Percentiles rank a stretch among this genome's conserved stretches.
Evolutionary conservation across 2,113 vertebrate species (phyloP).

Genomic region (Onychostruthus taczanowskii): DNA sequence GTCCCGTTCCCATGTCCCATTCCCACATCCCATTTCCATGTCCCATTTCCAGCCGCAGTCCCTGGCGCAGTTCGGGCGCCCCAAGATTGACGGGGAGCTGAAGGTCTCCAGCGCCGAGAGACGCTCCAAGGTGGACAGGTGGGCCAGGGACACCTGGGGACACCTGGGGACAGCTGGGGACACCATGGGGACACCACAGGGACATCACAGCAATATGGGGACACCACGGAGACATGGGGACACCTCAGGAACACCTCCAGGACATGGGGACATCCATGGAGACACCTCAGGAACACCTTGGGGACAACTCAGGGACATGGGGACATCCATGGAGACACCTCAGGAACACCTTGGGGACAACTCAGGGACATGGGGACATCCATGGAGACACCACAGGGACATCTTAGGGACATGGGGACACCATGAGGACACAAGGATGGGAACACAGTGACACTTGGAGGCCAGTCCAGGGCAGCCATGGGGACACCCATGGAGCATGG

Average conservation of each 20-base stretch:
- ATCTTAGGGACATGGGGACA: neutral
- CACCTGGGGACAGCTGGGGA: no score
- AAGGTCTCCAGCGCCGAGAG: constrained; percentile 84
- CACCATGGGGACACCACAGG: neutral
- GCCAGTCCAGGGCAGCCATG: fast-evolving
- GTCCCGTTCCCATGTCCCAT: no score
- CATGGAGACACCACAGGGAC: no score
- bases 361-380: no score
- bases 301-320: no score
- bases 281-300: neutral
- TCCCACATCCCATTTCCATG: neutral
- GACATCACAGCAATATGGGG: no score
- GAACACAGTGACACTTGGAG: neutral
- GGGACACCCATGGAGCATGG: fast-evolving
- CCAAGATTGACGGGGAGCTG: constrained; percentile 91
- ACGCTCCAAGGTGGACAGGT: constrained; percentile 92
- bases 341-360: no score
- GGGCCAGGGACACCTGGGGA: neutral
- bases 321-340: no score
- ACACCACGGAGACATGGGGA: no score
- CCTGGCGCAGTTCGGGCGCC: constrained; percentile 86
- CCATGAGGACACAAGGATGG: neutral
- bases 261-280: neutral
- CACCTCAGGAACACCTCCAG: neutral
- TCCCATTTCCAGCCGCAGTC: constrained; percentile 74